Evolutionary conservation across 2,888 invertebrate genomes (phyloP).

Genomic region (Neria commutata): DNA sequence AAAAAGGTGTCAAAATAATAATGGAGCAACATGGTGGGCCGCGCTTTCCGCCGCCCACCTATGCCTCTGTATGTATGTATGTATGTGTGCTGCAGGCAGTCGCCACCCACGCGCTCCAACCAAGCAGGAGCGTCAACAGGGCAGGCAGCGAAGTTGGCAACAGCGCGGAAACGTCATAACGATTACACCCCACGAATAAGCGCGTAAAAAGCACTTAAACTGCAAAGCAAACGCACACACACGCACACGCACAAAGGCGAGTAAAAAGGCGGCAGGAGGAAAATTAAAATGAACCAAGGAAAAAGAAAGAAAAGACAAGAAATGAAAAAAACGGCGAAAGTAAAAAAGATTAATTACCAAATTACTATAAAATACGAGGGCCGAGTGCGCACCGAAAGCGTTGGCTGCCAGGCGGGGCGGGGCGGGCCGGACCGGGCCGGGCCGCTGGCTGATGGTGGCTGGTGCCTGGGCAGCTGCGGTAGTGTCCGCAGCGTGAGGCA

Average conservation of each 20-base stretch:
- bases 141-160: slow-evolving; percentile 27
- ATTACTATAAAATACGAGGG: slow-evolving; percentile 41
- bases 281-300: neutral
- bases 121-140: neutral
- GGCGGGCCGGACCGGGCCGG: neutral
- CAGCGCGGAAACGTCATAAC: slow-evolving; percentile 31
- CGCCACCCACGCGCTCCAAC: slow-evolving; percentile 1
- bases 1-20: slow-evolving; percentile 43
- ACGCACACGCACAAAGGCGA: neutral
- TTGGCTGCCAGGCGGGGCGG: no score
- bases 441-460: no score
- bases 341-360: slow-evolving; percentile 52
- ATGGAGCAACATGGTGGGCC: slow-evolving; percentile 22
- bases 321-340: slow-evolving; percentile 17
- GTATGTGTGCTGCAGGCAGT: slow-evolving; percentile 5
- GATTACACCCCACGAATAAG: slow-evolving; percentile 24
- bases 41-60: slow-evolving; percentile 14
- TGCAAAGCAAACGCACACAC: slow-evolving; percentile 13
- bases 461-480: no score
- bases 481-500: no score
- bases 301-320: slow-evolving; percentile 10
- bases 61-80: no score
- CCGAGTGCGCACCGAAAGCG: neutral
- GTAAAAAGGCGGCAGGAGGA: neutral
- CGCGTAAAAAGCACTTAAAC: slow-evolving; percentile 29